Percentiles rank a stretch among this genome's conserved stretches.
These are phyloP conservation scores for Smittia sp. DNA, from an alignment of 2,888 invertebrate species.

Conservation along the genomic window DNA sequence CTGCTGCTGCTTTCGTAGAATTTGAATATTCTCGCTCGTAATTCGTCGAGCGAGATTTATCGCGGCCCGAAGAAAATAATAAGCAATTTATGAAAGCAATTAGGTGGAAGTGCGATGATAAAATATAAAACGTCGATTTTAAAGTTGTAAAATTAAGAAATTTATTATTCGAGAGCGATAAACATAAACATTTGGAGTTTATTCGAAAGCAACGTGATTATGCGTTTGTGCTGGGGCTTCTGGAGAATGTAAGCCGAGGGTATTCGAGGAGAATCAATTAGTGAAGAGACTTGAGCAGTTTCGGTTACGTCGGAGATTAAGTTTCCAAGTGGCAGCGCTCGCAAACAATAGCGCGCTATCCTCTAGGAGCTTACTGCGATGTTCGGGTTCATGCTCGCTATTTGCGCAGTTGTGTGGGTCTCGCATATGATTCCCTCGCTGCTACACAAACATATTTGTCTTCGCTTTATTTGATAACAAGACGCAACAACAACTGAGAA, in stretches of 20 bases:
- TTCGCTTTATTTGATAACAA: conserved; percentile 16
- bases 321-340: no score
- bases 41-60: not conserved
- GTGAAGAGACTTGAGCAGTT: not conserved
- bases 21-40: not conserved
- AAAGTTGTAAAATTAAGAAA: no score
- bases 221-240: not conserved
- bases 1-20: not conserved
- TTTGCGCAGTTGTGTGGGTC: conserved; percentile 19
- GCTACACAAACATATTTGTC: not conserved
- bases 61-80: not conserved
- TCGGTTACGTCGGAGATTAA: not conserved
- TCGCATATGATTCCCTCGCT: conserved; percentile 20
- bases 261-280: not conserved
- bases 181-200: not conserved
- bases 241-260: not conserved
- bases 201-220: not conserved
- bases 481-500: not conserved
- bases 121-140: not conserved
- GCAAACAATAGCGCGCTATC: not conserved
- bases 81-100: not conserved
- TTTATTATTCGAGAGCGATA: not conserved
- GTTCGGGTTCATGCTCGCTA: conserved; percentile 6
- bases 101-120: not conserved
- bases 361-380: not conserved